A percentile compares a stretch with the other conserved stretches of the same genome.
Conservation (phyloP, 2,797 vertebrate genomes). For the Fratercula arctica region DNA sequence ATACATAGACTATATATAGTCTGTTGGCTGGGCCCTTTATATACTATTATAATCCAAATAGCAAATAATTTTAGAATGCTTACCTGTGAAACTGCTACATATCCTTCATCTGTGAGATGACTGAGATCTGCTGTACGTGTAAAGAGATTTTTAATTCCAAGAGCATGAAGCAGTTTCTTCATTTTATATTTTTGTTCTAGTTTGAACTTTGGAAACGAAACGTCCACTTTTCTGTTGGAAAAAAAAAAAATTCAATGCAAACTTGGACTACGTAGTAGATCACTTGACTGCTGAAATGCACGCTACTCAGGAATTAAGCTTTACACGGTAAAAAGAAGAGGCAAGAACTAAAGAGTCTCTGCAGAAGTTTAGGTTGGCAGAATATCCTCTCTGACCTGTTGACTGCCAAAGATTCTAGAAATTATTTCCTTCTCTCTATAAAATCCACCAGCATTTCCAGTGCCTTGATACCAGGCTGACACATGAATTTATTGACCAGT, state of each 20-base stretch:
- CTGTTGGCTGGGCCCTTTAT: neutral
- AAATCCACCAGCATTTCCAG: neutral
- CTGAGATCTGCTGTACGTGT: conserved; percentile 82
- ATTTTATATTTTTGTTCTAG: conserved; percentile 87
- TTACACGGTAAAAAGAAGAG: neutral
- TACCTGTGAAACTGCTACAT: conserved; percentile 86
- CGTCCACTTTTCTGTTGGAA: conserved; percentile 82
- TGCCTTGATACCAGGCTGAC: neutral
- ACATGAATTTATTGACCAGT: neutral
- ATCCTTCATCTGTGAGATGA: conserved; percentile 73
- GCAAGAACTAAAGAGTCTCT: neutral
- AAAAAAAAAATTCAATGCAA: neutral
- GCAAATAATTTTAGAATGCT: conserved; percentile 19
- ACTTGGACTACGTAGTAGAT: neutral
- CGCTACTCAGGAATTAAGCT: neutral
- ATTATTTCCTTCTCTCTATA: neutral
- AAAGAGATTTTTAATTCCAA: conserved; percentile 86
- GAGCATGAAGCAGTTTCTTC: conserved; percentile 81
- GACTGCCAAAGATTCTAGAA: neutral
- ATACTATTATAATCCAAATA: neutral
- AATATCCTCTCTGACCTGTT: neutral
- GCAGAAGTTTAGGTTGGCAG: neutral
- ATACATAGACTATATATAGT: neutral
- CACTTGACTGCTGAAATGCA: neutral
- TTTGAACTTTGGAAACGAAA: conserved; percentile 90